A percentile compares a stretch with the other conserved stretches of the same genome.
phyloP scores from a whole-genome alignment of 1,140 invertebrate species.

The Mactra quadrangularis region DNA sequence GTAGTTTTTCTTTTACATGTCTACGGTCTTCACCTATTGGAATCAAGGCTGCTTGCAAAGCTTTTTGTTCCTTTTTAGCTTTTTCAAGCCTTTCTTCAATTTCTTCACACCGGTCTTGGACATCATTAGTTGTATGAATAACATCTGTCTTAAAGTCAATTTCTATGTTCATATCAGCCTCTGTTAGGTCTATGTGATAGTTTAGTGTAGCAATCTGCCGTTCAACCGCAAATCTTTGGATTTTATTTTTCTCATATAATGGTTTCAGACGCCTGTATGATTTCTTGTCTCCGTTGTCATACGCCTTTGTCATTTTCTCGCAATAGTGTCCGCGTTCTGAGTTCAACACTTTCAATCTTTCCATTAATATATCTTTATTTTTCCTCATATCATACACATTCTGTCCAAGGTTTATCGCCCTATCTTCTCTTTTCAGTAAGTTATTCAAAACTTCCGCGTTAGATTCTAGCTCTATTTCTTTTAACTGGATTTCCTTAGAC shows the following conservation, averaged over 20 bases:
- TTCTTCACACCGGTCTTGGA: conserved; percentile 77
- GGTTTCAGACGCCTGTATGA: conserved; percentile 68
- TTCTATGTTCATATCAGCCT: conserved; percentile 74
- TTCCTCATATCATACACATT: conserved; percentile 68
- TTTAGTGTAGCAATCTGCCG: conserved; percentile 70
- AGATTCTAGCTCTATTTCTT: conserved; percentile 70
- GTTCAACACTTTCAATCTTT: conserved; percentile 63
- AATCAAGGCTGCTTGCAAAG: conserved; percentile 74
- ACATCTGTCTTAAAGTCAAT: conserved; percentile 73
- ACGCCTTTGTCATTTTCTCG: conserved; percentile 62
- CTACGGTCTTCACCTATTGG: conserved; percentile 73
- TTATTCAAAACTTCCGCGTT: conserved; percentile 69
- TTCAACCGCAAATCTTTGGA: conserved; percentile 73
- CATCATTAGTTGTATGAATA: conserved; percentile 76
- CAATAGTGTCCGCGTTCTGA: conserved; percentile 68
- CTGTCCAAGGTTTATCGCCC: conserved; percentile 68
- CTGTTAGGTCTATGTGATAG: conserved; percentile 69
- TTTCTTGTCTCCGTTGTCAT: conserved; percentile 59
- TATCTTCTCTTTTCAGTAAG: conserved; percentile 73
- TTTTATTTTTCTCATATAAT: conserved; percentile 73
- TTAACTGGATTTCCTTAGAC: conserved; percentile 68
- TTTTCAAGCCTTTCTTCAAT: conserved; percentile 72
- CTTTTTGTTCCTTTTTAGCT: conserved; percentile 70
- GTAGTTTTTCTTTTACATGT: conserved; percentile 63
- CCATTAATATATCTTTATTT: conserved; percentile 53